Evolutionary conservation across 2,888 invertebrate species (phyloP).

Genomic region (Tenthredo notha): DNA sequence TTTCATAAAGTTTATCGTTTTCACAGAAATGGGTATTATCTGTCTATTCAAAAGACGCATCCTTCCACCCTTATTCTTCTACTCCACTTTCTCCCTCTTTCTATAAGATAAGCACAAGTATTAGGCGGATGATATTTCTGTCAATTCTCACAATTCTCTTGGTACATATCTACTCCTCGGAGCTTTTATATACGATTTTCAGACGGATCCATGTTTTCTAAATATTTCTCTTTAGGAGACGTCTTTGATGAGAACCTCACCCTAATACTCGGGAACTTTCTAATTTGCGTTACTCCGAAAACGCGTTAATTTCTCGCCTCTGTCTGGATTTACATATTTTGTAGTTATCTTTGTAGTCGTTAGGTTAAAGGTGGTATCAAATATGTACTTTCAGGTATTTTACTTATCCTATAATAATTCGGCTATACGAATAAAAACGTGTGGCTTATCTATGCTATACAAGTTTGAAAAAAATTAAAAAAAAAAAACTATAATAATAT

Average conservation of each 20-base stretch:
- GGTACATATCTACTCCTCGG: neutral
- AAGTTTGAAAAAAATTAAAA: too few species aligned
- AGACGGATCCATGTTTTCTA: neutral
- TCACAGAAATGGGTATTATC: neutral
- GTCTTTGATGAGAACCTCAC: neutral
- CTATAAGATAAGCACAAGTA: neutral
- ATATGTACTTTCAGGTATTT: neutral
- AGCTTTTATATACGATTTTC: neutral
- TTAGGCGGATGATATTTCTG: neutral
- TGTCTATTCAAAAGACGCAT: neutral
- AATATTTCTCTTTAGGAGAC: constrained; percentile 37
- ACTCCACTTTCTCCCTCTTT: neutral
- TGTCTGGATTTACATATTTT: constrained; percentile 15
- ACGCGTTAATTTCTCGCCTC: constrained; percentile 22
- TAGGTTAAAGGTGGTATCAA: neutral
- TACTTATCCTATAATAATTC: neutral
- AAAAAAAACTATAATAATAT: too few species aligned
- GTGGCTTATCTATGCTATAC: too few species aligned
- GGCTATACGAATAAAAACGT: neutral
- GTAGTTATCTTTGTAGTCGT: neutral
- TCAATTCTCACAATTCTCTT: neutral
- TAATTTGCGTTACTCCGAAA: constrained; percentile 40
- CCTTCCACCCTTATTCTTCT: neutral
- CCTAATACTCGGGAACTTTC: neutral
- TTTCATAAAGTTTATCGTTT: neutral